phyloP scores from a whole-genome alignment of 2,797 vertebrate species.

The Lagocephalus sceleratus region DNA sequence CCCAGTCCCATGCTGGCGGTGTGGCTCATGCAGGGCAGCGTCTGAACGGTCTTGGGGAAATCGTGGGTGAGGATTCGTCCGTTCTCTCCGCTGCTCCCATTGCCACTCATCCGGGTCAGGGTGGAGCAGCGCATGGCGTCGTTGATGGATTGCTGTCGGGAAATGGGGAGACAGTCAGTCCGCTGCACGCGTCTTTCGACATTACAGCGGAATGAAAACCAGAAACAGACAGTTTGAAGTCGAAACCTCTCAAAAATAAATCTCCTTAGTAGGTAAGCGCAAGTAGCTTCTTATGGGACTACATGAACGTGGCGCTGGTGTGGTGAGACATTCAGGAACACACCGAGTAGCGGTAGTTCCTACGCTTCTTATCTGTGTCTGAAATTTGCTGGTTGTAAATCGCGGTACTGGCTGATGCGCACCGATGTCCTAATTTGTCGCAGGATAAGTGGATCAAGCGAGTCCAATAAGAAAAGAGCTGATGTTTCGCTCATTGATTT shows the following conservation, averaged over 20 bases:
- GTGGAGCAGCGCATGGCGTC: conserved; percentile 97
- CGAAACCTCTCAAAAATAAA: too few relatives aligned
- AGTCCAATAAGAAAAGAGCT: conserved; percentile 36
- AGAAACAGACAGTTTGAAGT: too few relatives aligned
- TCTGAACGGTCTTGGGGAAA: conserved; percentile 97
- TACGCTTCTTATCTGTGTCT: conserved; percentile 26
- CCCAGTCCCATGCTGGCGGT: conserved; percentile 95
- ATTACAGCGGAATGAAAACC: too few relatives aligned
- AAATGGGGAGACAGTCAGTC: conserved; percentile 63
- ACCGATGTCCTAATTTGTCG: conserved; percentile 44
- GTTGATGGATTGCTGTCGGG: conserved; percentile 93
- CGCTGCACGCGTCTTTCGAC: not conserved
- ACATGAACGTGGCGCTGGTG: conserved; percentile 36
- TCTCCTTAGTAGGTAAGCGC: not conserved
- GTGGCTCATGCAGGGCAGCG: conserved; percentile 98
- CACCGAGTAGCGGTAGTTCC: conserved; percentile 25
- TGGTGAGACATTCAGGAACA: conserved; percentile 1
- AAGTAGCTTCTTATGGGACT: conserved; percentile 9
- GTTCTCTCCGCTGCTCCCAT: conserved; percentile 86
- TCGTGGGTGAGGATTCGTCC: conserved; percentile 96
- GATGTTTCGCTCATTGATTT: conserved; percentile 48
- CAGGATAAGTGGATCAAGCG: conserved; percentile 44
- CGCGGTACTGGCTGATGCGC: conserved; percentile 26
- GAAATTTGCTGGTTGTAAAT: conserved; percentile 41
- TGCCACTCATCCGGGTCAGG: conserved; percentile 89